These are phyloP conservation scores for Dendroctonus ponderosae DNA, from an alignment of 1,140 invertebrate genomes.

Conservation along the genomic window DNA sequence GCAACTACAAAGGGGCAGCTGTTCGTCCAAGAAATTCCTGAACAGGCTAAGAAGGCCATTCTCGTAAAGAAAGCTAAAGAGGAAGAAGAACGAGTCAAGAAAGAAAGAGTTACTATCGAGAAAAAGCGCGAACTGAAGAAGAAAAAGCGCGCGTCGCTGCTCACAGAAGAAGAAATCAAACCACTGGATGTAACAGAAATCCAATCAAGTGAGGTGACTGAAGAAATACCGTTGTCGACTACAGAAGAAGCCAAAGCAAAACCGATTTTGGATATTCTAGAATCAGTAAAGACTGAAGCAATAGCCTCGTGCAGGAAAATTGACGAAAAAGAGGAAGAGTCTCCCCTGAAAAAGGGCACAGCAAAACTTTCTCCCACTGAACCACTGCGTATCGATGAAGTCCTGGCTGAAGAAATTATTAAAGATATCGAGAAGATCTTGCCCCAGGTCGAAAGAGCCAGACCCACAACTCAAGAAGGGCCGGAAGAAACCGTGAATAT, in stretches of 20 bases:
- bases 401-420: constrained; percentile 57
- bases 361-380: constrained; percentile 57
- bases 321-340: constrained; percentile 55
- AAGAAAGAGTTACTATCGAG: constrained; percentile 56
- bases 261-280: constrained; percentile 57
- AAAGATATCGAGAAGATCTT: constrained; percentile 54
- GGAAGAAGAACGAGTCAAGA: constrained; percentile 57
- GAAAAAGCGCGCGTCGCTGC: constrained; percentile 47
- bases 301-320: constrained; percentile 63
- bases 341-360: constrained; percentile 54
- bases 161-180: constrained; percentile 54
- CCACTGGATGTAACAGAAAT: constrained; percentile 56
- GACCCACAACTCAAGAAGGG: constrained; percentile 46
- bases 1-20: constrained; percentile 78
- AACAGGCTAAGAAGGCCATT: constrained; percentile 47
- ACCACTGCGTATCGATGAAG: constrained; percentile 59
- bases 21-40: constrained; percentile 58
- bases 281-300: constrained; percentile 61
- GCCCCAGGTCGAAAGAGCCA: constrained; percentile 48
- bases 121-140: constrained; percentile 51
- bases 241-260: constrained; percentile 54
- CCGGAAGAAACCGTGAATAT: constrained; percentile 52
- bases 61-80: constrained; percentile 55
- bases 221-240: constrained; percentile 48
- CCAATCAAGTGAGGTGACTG: constrained; percentile 52